Conservation (phyloP, 64 coral and sea anemone genomes). For the Porites australiensis region DNA sequence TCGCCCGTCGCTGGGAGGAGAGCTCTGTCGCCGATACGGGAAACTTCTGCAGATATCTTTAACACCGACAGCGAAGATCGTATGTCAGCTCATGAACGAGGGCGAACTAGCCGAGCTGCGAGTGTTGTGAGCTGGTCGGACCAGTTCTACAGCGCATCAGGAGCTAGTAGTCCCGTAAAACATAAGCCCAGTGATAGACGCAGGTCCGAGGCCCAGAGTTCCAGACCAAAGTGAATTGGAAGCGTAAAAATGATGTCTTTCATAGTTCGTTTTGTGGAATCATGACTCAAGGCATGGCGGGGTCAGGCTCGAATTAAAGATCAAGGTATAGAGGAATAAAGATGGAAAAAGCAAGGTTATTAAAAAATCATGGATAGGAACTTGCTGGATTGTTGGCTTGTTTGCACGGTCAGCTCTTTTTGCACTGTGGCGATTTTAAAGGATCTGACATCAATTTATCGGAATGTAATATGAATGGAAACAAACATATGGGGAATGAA, state of each 20-base stretch:
- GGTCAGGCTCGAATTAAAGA: constrained; percentile 48
- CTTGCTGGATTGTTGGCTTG: background rate
- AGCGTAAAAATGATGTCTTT: background rate
- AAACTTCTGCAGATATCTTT: constrained; percentile 73
- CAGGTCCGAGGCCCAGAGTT: constrained; percentile 45
- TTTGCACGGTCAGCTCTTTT: background rate
- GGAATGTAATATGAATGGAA: constrained; percentile 20
- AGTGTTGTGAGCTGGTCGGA: constrained; percentile 83
- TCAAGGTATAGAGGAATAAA: constrained; percentile 22
- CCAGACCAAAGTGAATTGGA: constrained; percentile 49
- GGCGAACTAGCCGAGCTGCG: constrained; percentile 58
- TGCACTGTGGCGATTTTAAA: constrained; percentile 15
- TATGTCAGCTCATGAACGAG: constrained; percentile 34
- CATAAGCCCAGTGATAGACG: constrained; percentile 55
- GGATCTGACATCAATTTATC: constrained; percentile 25
- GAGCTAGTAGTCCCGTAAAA: constrained; percentile 70
- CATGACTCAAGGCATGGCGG: background rate
- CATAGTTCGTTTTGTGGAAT: background rate
- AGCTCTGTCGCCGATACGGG: constrained; percentile 92
- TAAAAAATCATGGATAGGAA: constrained; percentile 46
- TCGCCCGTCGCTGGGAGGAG: constrained; percentile 88
- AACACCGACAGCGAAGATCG: constrained; percentile 56
- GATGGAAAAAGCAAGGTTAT: background rate
- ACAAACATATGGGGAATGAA: constrained; percentile 10
- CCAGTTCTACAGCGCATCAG: constrained; percentile 54